Evolutionary conservation across 2,797 vertebrate genomes (phyloP).

Genomic region (Lagocephalus sceleratus): DNA sequence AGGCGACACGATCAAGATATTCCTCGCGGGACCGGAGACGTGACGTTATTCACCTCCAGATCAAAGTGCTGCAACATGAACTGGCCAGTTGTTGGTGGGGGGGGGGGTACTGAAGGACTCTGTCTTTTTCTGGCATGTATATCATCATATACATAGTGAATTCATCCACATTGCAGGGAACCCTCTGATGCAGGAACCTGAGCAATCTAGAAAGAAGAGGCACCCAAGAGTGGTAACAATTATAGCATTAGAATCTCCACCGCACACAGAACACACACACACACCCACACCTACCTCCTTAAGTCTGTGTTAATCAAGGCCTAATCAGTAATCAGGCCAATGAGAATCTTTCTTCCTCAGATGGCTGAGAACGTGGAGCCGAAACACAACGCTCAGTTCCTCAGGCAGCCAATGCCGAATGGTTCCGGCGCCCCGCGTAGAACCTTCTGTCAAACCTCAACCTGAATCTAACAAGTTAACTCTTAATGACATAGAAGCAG

Average conservation of each 20-base stretch:
- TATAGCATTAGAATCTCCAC: conserved; percentile 49
- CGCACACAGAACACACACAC: neutral
- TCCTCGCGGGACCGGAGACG: conserved; percentile 27
- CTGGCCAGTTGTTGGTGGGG: conserved; percentile 21
- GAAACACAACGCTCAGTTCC: conserved; percentile 8
- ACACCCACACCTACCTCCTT: too few species aligned
- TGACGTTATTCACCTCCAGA: conserved; percentile 20
- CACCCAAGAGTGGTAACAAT: conserved; percentile 66
- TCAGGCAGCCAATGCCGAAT: conserved; percentile 3
- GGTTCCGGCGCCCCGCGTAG: too few species aligned
- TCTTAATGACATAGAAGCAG: too few species aligned
- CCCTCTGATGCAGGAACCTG: conserved; percentile 38
- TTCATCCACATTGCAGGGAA: neutral
- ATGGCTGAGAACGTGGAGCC: conserved; percentile 33
- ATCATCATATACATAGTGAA: neutral
- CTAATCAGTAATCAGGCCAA: conserved; percentile 67
- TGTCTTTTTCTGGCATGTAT: conserved; percentile 18
- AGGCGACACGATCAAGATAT: conserved; percentile 35
- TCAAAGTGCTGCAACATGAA: conserved; percentile 29
- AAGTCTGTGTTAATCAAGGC: conserved; percentile 20
- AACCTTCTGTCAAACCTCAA: too few species aligned
- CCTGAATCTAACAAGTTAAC: too few species aligned
- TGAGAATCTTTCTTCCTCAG: conserved; percentile 48
- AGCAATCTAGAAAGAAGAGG: conserved; percentile 43
- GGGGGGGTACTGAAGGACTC: conserved; percentile 15